phyloP scores from a whole-genome alignment of 23 tunicate species.

The Styela clava region DNA sequence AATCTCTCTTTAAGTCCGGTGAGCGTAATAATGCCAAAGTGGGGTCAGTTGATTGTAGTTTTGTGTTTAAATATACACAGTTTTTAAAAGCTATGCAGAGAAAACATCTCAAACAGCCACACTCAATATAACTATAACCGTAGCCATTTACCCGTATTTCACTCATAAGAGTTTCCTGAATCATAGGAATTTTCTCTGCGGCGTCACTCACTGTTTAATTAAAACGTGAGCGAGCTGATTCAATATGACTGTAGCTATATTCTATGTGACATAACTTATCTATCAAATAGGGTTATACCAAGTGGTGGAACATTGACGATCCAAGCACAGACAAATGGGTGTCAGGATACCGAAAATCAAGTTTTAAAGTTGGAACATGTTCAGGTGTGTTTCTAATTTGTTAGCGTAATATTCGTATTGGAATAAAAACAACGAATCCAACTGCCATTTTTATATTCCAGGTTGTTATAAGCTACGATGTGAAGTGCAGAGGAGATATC shows the following conservation, averaged over 20 bases:
- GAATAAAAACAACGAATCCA: background rate
- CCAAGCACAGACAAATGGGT: background rate
- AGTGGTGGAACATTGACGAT: background rate
- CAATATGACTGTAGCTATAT: background rate
- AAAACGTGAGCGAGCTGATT: background rate
- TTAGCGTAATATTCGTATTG: background rate
- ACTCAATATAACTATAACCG: too few relatives aligned
- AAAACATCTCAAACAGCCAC: too few relatives aligned
- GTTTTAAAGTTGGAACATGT: slow-evolving; percentile 22
- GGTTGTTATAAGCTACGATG: slow-evolving; percentile 27
- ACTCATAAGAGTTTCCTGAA: too few relatives aligned
- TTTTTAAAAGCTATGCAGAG: too few relatives aligned
- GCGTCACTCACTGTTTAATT: background rate
- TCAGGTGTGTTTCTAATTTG: slow-evolving; percentile 7
- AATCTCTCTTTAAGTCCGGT: too few relatives aligned
- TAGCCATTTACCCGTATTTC: too few relatives aligned
- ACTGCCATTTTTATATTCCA: background rate
- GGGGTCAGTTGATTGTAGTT: too few relatives aligned
- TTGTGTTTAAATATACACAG: too few relatives aligned
- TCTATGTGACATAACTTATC: background rate
- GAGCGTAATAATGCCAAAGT: too few relatives aligned
- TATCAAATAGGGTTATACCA: background rate
- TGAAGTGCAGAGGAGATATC: slow-evolving; percentile 36
- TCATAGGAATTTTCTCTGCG: background rate
- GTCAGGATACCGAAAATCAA: slow-evolving; percentile 4